Percentiles rank a stretch among this genome's conserved stretches.
These are phyloP conservation scores for Melikaiella ostensackeni DNA, from an alignment of 2,888 invertebrate genomes.

Conservation along the genomic window DNA sequence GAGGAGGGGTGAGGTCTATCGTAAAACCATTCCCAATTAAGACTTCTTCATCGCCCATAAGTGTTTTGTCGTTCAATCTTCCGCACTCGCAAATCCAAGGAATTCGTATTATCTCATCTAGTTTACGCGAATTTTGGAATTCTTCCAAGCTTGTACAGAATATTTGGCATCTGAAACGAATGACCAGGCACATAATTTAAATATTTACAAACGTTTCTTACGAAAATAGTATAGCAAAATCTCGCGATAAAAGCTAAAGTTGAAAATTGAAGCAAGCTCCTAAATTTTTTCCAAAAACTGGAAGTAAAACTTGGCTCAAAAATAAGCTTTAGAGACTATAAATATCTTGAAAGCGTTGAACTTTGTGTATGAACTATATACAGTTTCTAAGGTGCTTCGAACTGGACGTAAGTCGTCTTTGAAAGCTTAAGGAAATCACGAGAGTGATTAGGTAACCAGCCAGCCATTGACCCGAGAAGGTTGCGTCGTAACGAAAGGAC, in stretches of 20 bases:
- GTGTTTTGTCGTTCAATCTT: slow-evolving; percentile 7
- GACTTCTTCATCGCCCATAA: slow-evolving; percentile 4
- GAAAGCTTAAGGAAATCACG: slow-evolving; percentile 20
- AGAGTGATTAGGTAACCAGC: slow-evolving; percentile 18
- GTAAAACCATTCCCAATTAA: slow-evolving; percentile 42
- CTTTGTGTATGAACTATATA: background rate
- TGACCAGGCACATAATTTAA: background rate
- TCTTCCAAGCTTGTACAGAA: slow-evolving; percentile 45
- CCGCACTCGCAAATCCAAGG: slow-evolving; percentile 12
- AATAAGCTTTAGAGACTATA: no score
- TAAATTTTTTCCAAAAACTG: no score
- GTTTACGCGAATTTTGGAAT: slow-evolving; percentile 46
- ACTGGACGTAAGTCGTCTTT: slow-evolving; percentile 7
- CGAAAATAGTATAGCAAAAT: background rate
- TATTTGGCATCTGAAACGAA: slow-evolving; percentile 42
- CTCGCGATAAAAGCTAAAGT: background rate
- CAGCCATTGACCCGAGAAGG: slow-evolving; percentile 21
- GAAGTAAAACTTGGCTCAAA: no score
- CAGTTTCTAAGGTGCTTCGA: background rate
- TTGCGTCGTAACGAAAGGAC: slow-evolving; percentile 9
- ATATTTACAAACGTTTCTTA: background rate
- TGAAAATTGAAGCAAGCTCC: no score
- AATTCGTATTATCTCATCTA: slow-evolving; percentile 14
- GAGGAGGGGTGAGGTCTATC: slow-evolving; percentile 44
- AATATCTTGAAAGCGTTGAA: background rate